These are phyloP conservation scores for Dicentrarchus labrax DNA, from an alignment of 2,113 vertebrate genomes.

Conservation along the genomic window DNA sequence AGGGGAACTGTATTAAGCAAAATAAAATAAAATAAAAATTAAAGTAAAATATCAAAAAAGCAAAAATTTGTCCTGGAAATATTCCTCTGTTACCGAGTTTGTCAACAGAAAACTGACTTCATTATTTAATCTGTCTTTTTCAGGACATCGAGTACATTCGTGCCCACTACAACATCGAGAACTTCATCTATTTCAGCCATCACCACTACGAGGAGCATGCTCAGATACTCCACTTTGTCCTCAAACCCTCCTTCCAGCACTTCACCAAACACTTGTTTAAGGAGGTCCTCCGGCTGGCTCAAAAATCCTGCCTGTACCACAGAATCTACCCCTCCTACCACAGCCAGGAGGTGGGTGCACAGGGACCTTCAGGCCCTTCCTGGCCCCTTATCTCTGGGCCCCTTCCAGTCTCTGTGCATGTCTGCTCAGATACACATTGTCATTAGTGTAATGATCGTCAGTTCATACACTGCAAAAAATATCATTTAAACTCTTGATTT, in stretches of 20 bases:
- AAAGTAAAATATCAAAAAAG: no score
- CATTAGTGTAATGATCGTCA: conserved; percentile 28
- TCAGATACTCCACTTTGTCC: conserved; percentile 87
- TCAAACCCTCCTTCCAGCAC: conserved; percentile 86
- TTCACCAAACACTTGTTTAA: conserved; percentile 89
- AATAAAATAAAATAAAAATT: no score
- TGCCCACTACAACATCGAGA: conserved; percentile 92
- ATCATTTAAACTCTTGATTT: not conserved
- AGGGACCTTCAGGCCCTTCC: conserved; percentile 12
- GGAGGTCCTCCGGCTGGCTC: conserved; percentile 90
- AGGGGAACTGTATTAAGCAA: not conserved
- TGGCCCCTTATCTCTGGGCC: conserved; percentile 15
- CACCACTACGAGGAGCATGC: conserved; percentile 90
- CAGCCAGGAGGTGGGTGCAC: conserved; percentile 83
- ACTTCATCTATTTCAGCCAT: conserved; percentile 90
- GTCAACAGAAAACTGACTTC: not conserved
- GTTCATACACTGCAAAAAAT: conserved; percentile 41
- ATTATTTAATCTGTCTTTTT: not conserved
- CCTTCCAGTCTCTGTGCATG: conserved; percentile 34
- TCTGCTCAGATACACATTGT: conserved; percentile 26
- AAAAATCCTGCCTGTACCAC: conserved; percentile 91
- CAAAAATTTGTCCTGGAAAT: not conserved
- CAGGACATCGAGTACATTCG: conserved; percentile 91
- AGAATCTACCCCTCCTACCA: conserved; percentile 80
- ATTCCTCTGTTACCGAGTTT: not conserved